These are phyloP conservation scores for Pteronotus mesoamericanus DNA, from an alignment of 2,797 vertebrate genomes.

Conservation along the genomic window DNA sequence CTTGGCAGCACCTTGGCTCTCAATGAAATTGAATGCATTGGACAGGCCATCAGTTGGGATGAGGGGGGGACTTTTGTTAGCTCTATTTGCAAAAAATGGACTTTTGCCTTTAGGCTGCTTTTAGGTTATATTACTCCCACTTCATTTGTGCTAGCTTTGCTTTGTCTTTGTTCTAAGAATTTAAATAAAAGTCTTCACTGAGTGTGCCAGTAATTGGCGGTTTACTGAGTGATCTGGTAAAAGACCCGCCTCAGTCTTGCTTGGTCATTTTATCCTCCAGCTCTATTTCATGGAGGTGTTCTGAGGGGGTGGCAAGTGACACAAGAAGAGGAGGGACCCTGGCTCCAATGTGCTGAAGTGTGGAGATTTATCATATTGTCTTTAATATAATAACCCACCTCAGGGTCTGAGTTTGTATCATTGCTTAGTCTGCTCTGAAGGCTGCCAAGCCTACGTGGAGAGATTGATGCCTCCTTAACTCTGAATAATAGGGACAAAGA, in stretches of 20 bases:
- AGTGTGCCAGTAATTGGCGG: neutral
- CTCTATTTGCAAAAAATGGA: neutral
- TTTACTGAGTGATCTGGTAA: neutral
- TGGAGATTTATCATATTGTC: slow-evolving; percentile 53
- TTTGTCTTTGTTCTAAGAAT: neutral
- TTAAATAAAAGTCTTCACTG: neutral
- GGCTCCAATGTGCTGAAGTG: neutral
- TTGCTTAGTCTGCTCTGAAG: slow-evolving; percentile 39
- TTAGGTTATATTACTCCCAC: neutral
- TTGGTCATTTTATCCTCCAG: neutral
- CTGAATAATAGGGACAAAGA: neutral
- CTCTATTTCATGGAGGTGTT: neutral
- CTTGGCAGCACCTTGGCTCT: neutral
- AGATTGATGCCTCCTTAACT: slow-evolving; percentile 54
- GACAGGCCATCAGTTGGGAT: neutral
- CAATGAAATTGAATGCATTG: neutral
- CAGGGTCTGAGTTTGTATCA: slow-evolving; percentile 37
- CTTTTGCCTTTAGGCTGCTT: neutral
- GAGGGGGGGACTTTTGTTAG: neutral
- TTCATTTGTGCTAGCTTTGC: neutral
- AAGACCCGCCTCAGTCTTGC: neutral
- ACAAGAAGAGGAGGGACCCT: neutral
- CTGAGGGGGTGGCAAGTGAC: neutral
- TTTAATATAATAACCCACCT: slow-evolving; percentile 48
- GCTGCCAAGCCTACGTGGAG: neutral